These are phyloP conservation scores for Adelphocoris suturalis DNA, from an alignment of 2,888 invertebrate genomes.

Conservation along the genomic window DNA sequence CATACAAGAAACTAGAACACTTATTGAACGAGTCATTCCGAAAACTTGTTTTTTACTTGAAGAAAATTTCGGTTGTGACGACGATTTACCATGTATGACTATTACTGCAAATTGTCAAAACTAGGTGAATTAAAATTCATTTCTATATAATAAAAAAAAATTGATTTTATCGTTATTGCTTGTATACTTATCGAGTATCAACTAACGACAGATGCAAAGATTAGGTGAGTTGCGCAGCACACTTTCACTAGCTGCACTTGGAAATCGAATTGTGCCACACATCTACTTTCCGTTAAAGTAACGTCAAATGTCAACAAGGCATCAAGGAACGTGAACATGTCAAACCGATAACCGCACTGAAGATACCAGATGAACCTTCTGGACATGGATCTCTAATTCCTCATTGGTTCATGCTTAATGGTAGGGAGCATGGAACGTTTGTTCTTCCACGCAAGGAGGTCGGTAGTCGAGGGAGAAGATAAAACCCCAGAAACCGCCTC, in stretches of 20 bases:
- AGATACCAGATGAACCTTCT: no score
- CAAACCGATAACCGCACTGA: no score
- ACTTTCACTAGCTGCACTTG: not conserved
- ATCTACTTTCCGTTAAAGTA: not conserved
- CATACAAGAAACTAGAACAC: constrained; percentile 4
- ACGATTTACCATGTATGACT: not conserved
- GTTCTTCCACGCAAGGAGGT: no score
- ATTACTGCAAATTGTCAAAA: not conserved
- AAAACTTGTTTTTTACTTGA: not conserved
- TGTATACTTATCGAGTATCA: not conserved
- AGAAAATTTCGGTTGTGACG: not conserved
- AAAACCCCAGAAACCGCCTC: no score
- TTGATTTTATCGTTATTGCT: not conserved
- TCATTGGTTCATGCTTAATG: no score
- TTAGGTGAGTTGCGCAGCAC: not conserved
- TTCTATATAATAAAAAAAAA: not conserved
- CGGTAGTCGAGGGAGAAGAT: no score
- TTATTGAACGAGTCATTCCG: not conserved
- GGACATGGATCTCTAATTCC: no score
- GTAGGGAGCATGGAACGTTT: no score
- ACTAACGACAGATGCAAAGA: not conserved
- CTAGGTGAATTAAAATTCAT: not conserved
- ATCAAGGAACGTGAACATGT: no score
- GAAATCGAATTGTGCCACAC: not conserved
- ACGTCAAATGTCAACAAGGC: constrained; percentile 10